Percentiles rank a stretch among this genome's conserved stretches.
Conservation (phyloP, 2,888 invertebrate species). For the Anthophora plumipes region DNA sequence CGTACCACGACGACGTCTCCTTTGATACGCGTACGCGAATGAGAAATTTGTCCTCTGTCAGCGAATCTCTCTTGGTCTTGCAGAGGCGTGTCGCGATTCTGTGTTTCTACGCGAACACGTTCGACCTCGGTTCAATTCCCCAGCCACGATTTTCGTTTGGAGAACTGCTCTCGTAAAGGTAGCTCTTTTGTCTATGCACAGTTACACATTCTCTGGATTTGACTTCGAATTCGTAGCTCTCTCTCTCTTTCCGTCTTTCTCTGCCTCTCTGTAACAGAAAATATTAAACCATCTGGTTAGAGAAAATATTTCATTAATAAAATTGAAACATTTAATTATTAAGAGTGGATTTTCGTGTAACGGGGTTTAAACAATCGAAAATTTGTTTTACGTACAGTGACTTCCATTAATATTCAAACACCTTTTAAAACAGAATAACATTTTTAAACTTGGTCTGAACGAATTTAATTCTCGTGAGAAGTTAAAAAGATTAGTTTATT, state of each 20-base stretch:
- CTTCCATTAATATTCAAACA: no score
- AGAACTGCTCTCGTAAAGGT: constrained; percentile 25
- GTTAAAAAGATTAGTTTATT: no score
- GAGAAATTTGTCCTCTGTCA: constrained; percentile 27
- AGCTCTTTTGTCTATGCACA: constrained; percentile 37
- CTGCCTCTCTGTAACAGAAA: constrained; percentile 66
- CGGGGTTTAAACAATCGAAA: no score
- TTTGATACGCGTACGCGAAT: constrained; percentile 37
- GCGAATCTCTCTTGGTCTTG: constrained; percentile 27
- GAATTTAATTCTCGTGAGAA: no score
- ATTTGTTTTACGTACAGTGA: no score
- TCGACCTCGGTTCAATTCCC: constrained; percentile 17
- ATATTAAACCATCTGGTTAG: constrained; percentile 58
- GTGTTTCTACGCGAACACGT: constrained; percentile 4
- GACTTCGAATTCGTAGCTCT: constrained; percentile 8
- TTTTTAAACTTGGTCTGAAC: no score
- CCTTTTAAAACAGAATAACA: no score
- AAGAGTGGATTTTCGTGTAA: no score
- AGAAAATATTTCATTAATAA: constrained; percentile 37
- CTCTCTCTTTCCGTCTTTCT: not conserved
- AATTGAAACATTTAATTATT: constrained; percentile 16
- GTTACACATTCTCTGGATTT: not conserved
- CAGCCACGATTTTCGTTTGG: constrained; percentile 8
- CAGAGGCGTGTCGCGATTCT: constrained; percentile 35
- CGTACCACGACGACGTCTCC: constrained; percentile 23